Conservation (phyloP, 1,140 invertebrate species). For the Hypothenemus hampei region DNA sequence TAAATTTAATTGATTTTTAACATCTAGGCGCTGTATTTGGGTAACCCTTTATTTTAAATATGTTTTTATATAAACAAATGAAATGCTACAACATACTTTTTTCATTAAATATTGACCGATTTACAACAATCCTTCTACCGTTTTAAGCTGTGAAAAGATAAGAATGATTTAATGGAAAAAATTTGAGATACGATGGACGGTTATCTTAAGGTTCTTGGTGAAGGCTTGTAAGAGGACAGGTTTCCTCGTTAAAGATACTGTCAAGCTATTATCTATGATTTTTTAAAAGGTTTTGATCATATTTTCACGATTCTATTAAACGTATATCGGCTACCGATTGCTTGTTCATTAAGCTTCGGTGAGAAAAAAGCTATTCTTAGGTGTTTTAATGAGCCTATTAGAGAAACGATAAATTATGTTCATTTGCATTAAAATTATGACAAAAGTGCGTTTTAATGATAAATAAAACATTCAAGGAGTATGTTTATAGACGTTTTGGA, state of each 20-base stretch:
- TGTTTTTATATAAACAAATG: no score
- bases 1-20: no score
- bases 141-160: not conserved
- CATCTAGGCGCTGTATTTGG: no score
- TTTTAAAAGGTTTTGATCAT: slow-evolving; percentile 5
- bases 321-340: not conserved
- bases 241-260: not conserved
- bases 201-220: no score
- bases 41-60: no score
- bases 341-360: not conserved
- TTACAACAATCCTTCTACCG: not conserved
- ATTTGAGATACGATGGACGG: not conserved
- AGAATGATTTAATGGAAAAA: not conserved
- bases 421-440: no score
- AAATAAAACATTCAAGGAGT: no score
- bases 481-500: no score
- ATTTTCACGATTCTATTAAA: not conserved
- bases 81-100: not conserved
- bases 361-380: not conserved
- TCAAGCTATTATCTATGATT: not conserved
- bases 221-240: no score
- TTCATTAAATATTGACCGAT: not conserved
- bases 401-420: no score
- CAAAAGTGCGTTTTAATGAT: no score
- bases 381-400: no score